Base-by-base conservation (phyloP, 2,888 invertebrate genomes). In the Adelphocoris suturalis region DNA sequence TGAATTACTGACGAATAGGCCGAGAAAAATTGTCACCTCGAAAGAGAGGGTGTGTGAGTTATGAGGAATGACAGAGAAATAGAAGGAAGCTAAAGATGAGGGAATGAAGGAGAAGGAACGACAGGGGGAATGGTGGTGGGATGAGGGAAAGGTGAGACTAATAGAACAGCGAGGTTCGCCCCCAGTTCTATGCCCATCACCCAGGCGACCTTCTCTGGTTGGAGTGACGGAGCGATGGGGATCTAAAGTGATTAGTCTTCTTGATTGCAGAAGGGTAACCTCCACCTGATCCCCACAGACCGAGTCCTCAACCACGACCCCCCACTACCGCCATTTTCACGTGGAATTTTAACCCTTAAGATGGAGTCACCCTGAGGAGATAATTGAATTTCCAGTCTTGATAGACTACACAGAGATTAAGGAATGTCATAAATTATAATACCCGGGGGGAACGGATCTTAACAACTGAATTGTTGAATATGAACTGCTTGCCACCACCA, bases 241-340 rank as follows among this genome's bases (percentile, higher is more conserved):
- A 52, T 52, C 52, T 82, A 52, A 82, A 52, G 82, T 82, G 82
- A 82, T 82, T 82, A 82, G 82, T 82, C 82, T 52, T 82, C 55
- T 82, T 82, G 82, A 82, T 82, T 82, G 82, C 82, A 82, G 47
- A 23, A 52, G 52, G 52, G 55, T 27, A 52, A 52, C 19, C 82
- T 82, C 52, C 82, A 52, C 82, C 55, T 82, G 82, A 47, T 52
- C 82, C 82, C 55, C 23, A 27, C 68, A 68, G 68, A 68, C 68
- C 68, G 23, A 68, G 68, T 68, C 68, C 23, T 68, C 68, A 68
- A 68, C 68, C 68, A 11, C 68, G 27, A 68, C 19, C n/a, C 11
- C 68, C 19, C 68, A 4, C 68, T 12, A 12, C 23, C 68, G 23
- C 68, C 68, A 68, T 23, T 14, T 16, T 19, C 61, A 11, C 23